Conservation (phyloP, 2,797 vertebrate species). For the Neoniphon sammara region DNA sequence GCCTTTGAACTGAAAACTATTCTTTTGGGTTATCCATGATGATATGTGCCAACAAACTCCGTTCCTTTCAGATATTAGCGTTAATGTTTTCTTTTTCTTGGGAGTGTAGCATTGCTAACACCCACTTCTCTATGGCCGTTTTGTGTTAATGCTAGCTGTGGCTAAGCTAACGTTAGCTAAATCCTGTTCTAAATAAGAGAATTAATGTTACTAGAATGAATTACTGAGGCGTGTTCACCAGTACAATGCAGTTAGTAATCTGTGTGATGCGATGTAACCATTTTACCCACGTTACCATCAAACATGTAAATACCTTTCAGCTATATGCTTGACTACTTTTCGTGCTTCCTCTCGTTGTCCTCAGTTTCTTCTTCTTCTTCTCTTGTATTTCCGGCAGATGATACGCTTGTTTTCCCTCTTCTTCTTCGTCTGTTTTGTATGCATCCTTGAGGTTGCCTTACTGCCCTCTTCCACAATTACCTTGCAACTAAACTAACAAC, state of each 20-base stretch:
- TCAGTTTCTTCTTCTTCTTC: conserved; percentile 29
- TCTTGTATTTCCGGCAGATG: neutral
- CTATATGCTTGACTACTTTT: neutral
- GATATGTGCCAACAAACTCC: too few species aligned
- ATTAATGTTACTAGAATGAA: neutral
- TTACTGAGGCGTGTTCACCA: neutral
- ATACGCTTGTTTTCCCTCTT: too few species aligned
- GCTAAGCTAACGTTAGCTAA: neutral
- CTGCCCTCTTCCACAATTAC: too few species aligned
- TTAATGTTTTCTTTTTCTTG: neutral
- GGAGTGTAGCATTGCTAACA: too few species aligned
- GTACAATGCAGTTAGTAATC: neutral
- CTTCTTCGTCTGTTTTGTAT: conserved; percentile 29
- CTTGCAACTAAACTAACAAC: too few species aligned
- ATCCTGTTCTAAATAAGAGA: neutral
- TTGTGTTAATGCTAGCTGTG: neutral
- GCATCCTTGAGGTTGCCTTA: too few species aligned
- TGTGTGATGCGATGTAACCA: neutral
- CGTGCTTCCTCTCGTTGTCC: neutral
- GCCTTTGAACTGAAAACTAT: too few species aligned
- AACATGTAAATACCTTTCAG: conserved; percentile 22
- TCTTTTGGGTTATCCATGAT: too few species aligned
- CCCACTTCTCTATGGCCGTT: too few species aligned
- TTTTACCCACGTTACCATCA: neutral
- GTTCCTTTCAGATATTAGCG: too few species aligned